Evolutionary conservation across 2,888 invertebrate genomes (phyloP), one percentile per base, ranked within the genome.

Genomic region (Pyralis farinalis): DNA sequence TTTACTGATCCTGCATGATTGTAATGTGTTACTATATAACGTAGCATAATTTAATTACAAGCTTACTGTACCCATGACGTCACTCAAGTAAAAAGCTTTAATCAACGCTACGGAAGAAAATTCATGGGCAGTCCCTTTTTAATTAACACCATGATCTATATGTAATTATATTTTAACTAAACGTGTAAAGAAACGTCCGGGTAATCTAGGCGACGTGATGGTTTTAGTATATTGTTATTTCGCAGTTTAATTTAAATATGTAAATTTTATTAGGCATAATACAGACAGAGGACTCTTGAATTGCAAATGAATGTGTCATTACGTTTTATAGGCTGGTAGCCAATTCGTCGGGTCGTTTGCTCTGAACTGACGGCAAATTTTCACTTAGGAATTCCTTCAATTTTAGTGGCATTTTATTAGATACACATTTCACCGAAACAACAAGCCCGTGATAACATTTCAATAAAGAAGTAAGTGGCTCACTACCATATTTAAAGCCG

Each of bases 231-330:
- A 86, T 86, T 87, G 86, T 88, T 87, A 87, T 85, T 82, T 84
- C 75, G 75, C 77, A 77, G 78, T 87, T 86, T 87, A 87, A 88
- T 88, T 87, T 88, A 86, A 87, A 88, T 88, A 88, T 88, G 88
- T 84, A 82, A 88, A 88, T 88, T 87, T 88, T 87, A 88, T 87
- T 85, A 85, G 84, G 76, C 85, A 86, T 87, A 86, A 86, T 84
- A 86, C 83, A 75, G 81, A 71, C 78, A 79, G 82, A 85, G 79
- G 81, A 81, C 77, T 78, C 79, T 83, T 83, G 85, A 87, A 88
- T 87, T 87, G 84, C 86, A 87, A 87, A 87, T 88, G 86, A 82
- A 84, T 86, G 83, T 81, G 79, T 84, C 86, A 82, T 86, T 84
- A 83, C 80, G 71, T 84, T 87, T 87, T 85, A 86, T 86, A 79